Evolutionary conservation across 2,888 invertebrate genomes (phyloP).

Genomic region (Conomelus anceps): DNA sequence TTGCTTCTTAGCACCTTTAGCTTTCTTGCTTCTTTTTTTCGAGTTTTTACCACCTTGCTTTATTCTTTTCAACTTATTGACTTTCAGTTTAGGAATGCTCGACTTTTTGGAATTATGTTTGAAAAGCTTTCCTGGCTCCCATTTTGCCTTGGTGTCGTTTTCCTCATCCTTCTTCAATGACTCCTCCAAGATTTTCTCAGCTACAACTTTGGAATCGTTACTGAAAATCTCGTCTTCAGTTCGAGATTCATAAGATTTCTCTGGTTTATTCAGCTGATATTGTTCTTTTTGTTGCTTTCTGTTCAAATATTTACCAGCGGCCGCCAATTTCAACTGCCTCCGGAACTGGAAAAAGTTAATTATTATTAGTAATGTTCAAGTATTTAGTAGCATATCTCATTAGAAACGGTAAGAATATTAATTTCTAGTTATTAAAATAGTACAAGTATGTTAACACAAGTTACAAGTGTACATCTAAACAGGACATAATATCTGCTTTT

Average conservation of each 20-base stretch:
- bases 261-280: conserved; percentile 64
- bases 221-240: conserved; percentile 69
- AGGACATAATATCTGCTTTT: no score
- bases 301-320: conserved; percentile 69
- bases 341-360: conserved; percentile 60
- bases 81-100: background rate
- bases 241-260: conserved; percentile 63
- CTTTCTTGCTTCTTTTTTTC: background rate
- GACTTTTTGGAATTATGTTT: background rate
- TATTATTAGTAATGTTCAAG: no score
- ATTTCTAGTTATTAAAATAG: no score
- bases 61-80: background rate
- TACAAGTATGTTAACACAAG: no score
- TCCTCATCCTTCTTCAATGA: conserved; percentile 2
- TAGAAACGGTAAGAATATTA: no score
- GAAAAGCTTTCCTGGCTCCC: conserved; percentile 1
- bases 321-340: conserved; percentile 58
- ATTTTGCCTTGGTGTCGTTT: background rate
- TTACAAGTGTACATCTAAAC: no score
- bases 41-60: background rate
- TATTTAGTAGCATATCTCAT: no score
- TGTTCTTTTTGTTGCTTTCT: conserved; percentile 73
- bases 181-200: conserved; percentile 44
- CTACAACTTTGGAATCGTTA: conserved; percentile 55
- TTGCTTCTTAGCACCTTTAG: background rate